phyloP scores from a whole-genome alignment of 2,797 vertebrate genomes.

The Pseudotriccus pelzelni region DNA sequence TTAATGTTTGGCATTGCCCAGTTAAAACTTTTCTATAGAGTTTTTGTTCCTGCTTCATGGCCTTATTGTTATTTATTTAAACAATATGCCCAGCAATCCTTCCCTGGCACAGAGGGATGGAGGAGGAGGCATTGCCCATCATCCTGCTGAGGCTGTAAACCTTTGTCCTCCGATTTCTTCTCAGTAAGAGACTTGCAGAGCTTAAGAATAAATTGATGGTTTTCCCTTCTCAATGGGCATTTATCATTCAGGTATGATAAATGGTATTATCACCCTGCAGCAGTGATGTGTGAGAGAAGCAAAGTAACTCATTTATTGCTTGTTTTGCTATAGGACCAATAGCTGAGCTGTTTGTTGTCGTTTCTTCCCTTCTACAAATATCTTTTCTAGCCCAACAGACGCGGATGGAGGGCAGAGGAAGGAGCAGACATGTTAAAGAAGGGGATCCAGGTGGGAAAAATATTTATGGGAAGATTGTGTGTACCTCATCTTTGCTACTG shows the following conservation, averaged over 20 bases:
- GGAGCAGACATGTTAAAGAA: background rate
- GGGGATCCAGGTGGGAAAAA: background rate
- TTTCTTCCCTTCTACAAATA: background rate
- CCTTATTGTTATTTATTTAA: background rate
- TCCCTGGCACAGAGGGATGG: background rate
- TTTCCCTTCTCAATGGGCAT: background rate
- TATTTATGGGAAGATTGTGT: background rate
- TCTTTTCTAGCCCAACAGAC: background rate
- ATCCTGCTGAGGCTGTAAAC: background rate
- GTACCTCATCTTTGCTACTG: background rate
- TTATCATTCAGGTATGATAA: background rate
- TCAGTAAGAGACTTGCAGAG: rapidly evolving
- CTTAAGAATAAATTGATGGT: background rate
- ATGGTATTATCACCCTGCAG: background rate
- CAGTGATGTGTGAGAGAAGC: background rate
- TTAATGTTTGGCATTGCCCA: background rate
- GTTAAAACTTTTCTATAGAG: background rate
- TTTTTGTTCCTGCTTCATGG: background rate
- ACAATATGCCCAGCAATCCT: background rate
- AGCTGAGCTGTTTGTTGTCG: background rate
- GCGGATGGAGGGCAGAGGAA: background rate
- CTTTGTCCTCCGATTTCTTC: background rate
- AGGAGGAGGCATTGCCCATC: background rate
- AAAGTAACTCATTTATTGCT: background rate
- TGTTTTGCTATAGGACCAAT: background rate